Conservation (phyloP, 2,888 invertebrate species). For the Camptogramma bilineatum region DNA sequence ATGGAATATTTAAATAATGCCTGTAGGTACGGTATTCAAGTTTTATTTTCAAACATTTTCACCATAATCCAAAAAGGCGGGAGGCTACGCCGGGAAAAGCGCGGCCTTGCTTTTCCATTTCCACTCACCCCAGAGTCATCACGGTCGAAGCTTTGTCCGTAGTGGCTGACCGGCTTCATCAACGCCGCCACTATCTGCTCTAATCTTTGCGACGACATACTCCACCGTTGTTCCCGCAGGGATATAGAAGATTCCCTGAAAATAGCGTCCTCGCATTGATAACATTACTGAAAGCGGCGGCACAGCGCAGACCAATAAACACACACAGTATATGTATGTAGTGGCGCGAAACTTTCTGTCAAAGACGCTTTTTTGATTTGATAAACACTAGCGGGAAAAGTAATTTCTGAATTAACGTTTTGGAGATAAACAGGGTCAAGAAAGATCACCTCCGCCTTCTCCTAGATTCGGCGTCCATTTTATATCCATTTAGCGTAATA, state of each 20-base stretch:
- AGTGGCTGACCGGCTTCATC: slow-evolving; percentile 76
- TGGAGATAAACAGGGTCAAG: slow-evolving; percentile 9
- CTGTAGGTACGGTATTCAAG: background rate
- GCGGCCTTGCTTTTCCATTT: slow-evolving; percentile 27
- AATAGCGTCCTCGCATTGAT: slow-evolving; percentile 66
- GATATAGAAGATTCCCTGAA: slow-evolving; percentile 69
- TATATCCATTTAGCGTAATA: slow-evolving; percentile 73
- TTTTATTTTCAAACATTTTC: background rate
- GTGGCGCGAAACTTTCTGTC: slow-evolving; percentile 81
- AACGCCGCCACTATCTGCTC: slow-evolving; percentile 78
- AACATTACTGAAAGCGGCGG: slow-evolving; percentile 68
- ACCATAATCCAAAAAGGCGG: slow-evolving; percentile 26
- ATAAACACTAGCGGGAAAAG: slow-evolving; percentile 46
- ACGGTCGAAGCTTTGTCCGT: slow-evolving; percentile 75
- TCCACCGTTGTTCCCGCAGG: slow-evolving; percentile 65
- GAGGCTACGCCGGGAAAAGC: slow-evolving; percentile 18
- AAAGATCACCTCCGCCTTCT: slow-evolving; percentile 64
- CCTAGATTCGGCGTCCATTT: slow-evolving; percentile 78
- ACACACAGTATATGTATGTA: slow-evolving; percentile 31
- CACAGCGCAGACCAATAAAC: slow-evolving; percentile 16
- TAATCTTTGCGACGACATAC: slow-evolving; percentile 76
- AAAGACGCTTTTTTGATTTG: slow-evolving; percentile 65
- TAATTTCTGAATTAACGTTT: slow-evolving; percentile 8
- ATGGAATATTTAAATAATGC: background rate
- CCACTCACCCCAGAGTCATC: slow-evolving; percentile 75